Conservation (phyloP, 2,797 vertebrate genomes). For the Chaunax sp. region DNA sequence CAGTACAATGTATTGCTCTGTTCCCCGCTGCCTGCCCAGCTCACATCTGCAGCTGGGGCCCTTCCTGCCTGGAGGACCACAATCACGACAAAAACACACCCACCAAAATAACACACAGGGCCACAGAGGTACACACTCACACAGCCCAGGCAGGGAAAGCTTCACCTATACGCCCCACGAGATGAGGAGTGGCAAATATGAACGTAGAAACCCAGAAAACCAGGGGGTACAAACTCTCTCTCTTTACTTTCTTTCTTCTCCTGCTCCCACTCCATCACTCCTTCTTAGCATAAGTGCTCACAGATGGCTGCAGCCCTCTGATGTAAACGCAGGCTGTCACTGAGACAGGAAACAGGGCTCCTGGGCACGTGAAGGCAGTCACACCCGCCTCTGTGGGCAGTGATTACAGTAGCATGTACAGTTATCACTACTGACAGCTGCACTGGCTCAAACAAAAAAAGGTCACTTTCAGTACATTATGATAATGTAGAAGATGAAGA, state of each 20-base stretch:
- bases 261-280: constrained; percentile 5
- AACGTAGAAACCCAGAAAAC: constrained; percentile 56
- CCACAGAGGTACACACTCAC: constrained; percentile 43
- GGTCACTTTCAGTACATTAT: neutral
- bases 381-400: neutral
- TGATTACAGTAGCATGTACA: constrained; percentile 39
- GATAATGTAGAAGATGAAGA: neutral
- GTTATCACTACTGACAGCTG: constrained; percentile 1
- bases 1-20: constrained; percentile 81
- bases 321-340: constrained; percentile 43
- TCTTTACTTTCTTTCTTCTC: constrained; percentile 38
- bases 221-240: constrained; percentile 27
- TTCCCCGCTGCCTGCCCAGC: constrained; percentile 60
- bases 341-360: constrained; percentile 48
- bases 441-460: neutral
- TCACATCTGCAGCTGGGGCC: constrained; percentile 72
- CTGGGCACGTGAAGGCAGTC: constrained; percentile 20
- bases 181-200: constrained; percentile 50
- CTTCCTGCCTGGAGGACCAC: constrained; percentile 77
- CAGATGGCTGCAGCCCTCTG: constrained; percentile 60
- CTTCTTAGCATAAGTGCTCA: constrained; percentile 45
- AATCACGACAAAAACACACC: constrained; percentile 72
- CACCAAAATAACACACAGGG: constrained; percentile 68
- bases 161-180: constrained; percentile 1
- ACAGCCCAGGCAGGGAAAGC: constrained; percentile 11